These are phyloP conservation scores for Thymelicus sylvestris DNA, from an alignment of 2,888 invertebrate species.

Conservation along the genomic window DNA sequence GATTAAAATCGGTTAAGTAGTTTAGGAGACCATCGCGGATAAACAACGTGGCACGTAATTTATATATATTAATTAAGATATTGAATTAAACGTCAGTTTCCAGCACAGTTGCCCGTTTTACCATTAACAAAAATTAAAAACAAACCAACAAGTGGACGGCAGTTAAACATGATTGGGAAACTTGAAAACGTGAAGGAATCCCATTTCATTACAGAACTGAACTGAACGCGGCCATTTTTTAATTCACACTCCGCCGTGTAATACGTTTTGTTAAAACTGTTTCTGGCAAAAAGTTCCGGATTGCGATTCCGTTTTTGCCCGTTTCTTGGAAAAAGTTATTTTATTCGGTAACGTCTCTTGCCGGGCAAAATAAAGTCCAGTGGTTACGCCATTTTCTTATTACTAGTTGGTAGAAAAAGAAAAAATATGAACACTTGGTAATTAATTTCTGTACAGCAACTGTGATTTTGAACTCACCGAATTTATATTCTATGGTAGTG, in stretches of 20 bases:
- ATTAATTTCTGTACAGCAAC: too few relatives aligned
- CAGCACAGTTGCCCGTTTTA: too few relatives aligned
- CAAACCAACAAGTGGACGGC: not conserved
- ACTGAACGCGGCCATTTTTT: slow-evolving; percentile 2
- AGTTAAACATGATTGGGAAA: slow-evolving; percentile 2
- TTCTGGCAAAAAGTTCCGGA: not conserved
- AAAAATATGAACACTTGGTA: too few relatives aligned
- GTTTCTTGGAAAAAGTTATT: slow-evolving; percentile 4
- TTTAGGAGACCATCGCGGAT: too few relatives aligned
- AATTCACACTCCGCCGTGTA: slow-evolving; percentile 12
- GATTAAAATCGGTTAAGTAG: too few relatives aligned
- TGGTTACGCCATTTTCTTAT: not conserved
- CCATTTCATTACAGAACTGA: not conserved
- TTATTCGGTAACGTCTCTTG: slow-evolving; percentile 4
- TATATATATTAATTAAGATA: too few relatives aligned
- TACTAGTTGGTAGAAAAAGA: not conserved
- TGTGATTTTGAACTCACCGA: too few relatives aligned
- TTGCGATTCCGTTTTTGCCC: slow-evolving; percentile 6
- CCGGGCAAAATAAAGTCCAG: not conserved
- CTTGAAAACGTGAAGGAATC: slow-evolving; percentile 5
- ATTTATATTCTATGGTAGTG: too few relatives aligned
- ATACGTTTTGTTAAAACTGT: slow-evolving; percentile 11
- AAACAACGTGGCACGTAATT: too few relatives aligned
- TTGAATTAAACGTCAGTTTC: too few relatives aligned
- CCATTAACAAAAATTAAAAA: not conserved